Conservation (phyloP, 2,888 invertebrate species). For the Tetragnatha montana region DNA sequence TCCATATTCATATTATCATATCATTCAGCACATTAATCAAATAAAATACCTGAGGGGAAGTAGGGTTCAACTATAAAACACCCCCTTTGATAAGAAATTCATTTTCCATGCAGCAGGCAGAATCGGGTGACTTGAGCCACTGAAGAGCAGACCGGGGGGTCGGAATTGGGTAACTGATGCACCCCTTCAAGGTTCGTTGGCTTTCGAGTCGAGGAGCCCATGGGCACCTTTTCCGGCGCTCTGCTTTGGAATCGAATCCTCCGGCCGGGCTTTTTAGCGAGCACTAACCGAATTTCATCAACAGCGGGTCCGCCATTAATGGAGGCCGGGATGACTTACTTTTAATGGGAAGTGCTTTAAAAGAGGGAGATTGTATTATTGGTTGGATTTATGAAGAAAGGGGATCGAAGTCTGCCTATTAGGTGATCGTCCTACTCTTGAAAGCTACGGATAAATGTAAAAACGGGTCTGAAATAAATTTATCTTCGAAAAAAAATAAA, state of each 20-base stretch:
- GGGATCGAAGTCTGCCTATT: too few species aligned
- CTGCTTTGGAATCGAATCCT: constrained; percentile 10
- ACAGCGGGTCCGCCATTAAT: neutral
- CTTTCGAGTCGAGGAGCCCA: constrained; percentile 27
- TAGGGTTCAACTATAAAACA: neutral
- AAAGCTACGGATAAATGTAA: too few species aligned
- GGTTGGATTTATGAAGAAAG: too few species aligned
- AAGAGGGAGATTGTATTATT: too few species aligned
- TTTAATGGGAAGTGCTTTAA: too few species aligned
- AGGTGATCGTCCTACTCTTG: too few species aligned
- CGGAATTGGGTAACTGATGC: constrained; percentile 11
- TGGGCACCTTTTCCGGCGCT: constrained; percentile 45
- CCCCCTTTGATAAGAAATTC: neutral
- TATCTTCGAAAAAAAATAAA: too few species aligned
- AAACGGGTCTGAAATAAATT: too few species aligned
- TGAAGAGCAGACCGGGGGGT: neutral
- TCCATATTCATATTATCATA: too few species aligned
- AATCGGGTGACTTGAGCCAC: constrained; percentile 21
- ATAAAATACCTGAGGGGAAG: too few species aligned
- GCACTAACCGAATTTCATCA: constrained; percentile 19
- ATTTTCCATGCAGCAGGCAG: neutral
- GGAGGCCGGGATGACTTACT: neutral
- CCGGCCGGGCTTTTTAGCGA: constrained; percentile 9
- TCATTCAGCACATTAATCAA: too few species aligned
- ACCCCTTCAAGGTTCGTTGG: constrained; percentile 47